Evolutionary conservation across 2,888 invertebrate genomes (phyloP), one percentile per base, ranked within the genome.

Genomic region (Ischnus inquisitorius): DNA sequence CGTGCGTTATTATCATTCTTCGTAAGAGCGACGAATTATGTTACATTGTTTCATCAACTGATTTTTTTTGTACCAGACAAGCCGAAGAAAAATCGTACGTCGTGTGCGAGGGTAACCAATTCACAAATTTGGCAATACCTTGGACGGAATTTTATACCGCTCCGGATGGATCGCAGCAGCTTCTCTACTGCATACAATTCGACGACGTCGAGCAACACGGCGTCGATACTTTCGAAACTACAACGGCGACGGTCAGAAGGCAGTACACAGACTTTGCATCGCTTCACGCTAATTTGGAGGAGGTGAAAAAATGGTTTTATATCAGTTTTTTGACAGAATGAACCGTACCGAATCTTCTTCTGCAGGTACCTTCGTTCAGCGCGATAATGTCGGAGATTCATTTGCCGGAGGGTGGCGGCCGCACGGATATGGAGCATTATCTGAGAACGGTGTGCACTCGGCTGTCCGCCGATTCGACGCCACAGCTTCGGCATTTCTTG

Each of bases 161-260:
- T 2, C 81, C 89, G 3, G 92, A 93, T 82, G 93, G 93, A 46
- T 92, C 93, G 0, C 93, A 92, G 71, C 93, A 92, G 76, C 87
- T 93, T 46, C 87, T 92, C 16, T 93, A 93, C 69, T 93, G 93
- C 71, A 93, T 93, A 82, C 93, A 93, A 74, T 93, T 93, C 71
- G 93, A 93, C 41, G 93, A 93, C 64, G 85, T 93, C 5, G 93
- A 93, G 57, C 93, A 93, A 64, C 92, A 90, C 46, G 91, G 92
- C 0, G 89, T 90, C 19, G 91, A 93, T 81, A 86, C 90, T 28
- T 93, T 93, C 77, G 93, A 92, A 87, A 91, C 92, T 5, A 93
- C 92, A 10, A 92, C 90, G 25, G 91, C 92, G 65, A 93, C 93
- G 14, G 92, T 92, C 14, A 89, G 91, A 76, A 87, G 93, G 77